A percentile compares a stretch with the other conserved stretches of the same genome.
Conservation (phyloP, 2,888 invertebrate genomes). For the Eustalomyia histrio region DNA sequence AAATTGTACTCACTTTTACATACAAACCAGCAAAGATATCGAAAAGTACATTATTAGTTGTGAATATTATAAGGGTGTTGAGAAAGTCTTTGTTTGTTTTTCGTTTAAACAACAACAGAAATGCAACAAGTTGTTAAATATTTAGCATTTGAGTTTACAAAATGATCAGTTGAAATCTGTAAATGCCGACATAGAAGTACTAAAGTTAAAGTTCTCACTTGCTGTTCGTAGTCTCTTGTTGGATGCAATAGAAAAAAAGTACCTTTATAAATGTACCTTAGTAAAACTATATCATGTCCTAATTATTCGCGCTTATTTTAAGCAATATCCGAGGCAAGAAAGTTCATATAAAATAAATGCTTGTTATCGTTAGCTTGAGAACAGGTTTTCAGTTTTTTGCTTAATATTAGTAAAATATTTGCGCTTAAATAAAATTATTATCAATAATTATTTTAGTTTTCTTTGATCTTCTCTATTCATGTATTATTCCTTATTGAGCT, state of each 20-base stretch:
- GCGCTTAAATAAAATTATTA: too few species aligned
- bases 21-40: background rate
- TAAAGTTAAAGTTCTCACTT: conserved; percentile 18
- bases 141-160: conserved; percentile 6
- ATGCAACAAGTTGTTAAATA: conserved; percentile 45
- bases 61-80: background rate
- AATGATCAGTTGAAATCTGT: conserved; percentile 26
- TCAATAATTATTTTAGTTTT: too few species aligned
- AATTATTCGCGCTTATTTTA: too few species aligned
- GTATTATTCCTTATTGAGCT: too few species aligned
- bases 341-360: too few species aligned
- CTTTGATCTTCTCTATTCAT: too few species aligned
- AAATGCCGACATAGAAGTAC: background rate
- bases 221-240: background rate
- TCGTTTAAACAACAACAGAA: conserved; percentile 10
- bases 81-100: conserved; percentile 7
- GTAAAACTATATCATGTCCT: too few species aligned
- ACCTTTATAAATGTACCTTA: too few species aligned
- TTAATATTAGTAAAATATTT: too few species aligned
- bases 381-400: too few species aligned
- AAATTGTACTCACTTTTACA: background rate
- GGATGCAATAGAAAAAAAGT: background rate
- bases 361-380: too few species aligned
- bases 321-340: too few species aligned
- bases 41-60: background rate